Conservation (phyloP, 2,113 vertebrate species). For the Pionites leucogaster region DNA sequence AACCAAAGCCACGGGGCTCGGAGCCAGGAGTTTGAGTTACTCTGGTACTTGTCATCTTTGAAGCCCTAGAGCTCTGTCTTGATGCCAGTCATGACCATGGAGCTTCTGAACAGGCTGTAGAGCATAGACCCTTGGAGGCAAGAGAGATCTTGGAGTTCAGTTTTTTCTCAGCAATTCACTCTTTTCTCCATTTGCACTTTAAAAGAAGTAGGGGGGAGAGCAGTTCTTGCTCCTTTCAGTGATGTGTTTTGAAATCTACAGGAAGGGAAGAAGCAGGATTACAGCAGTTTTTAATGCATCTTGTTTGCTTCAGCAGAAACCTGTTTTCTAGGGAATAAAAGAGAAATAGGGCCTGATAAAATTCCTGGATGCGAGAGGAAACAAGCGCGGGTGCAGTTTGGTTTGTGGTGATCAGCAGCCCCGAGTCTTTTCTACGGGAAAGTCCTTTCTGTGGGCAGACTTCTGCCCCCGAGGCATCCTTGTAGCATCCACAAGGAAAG, state of each 20-base stretch:
- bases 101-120: background rate
- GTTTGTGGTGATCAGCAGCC: background rate
- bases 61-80: conserved; percentile 62
- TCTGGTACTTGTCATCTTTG: conserved; percentile 50
- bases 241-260: background rate
- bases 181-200: background rate
- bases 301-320: background rate
- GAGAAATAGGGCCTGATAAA: background rate
- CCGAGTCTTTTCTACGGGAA: background rate
- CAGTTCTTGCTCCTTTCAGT: background rate
- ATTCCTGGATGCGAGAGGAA: background rate
- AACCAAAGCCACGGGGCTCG: conserved; percentile 30
- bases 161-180: background rate
- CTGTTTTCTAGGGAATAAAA: background rate
- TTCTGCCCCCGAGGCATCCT: background rate
- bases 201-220: background rate
- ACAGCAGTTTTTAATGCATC: background rate
- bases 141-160: background rate
- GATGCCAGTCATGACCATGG: conserved; percentile 27
- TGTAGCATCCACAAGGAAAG: conserved; percentile 9
- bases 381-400: background rate
- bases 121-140: background rate
- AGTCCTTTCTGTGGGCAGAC: background rate
- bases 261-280: background rate
- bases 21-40: conserved; percentile 62